phyloP scores from a whole-genome alignment of 2,888 invertebrate genomes.

The Willowsia nigromaculata region DNA sequence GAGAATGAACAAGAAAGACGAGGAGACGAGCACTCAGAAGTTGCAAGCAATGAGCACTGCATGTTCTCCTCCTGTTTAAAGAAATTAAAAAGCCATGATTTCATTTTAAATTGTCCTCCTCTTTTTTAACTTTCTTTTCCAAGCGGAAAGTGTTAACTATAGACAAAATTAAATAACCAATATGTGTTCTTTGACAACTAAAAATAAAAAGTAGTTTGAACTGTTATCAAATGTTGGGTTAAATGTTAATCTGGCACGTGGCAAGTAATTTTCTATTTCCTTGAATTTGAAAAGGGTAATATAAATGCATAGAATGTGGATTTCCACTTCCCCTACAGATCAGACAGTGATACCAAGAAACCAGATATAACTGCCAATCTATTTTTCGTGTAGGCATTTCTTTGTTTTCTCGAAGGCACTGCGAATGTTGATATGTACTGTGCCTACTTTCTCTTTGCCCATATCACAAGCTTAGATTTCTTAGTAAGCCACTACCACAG shows the following conservation, averaged over 20 bases:
- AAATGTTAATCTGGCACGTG: neutral
- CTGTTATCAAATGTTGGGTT: neutral
- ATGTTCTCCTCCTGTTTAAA: conserved; percentile 82
- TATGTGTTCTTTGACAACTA: neutral
- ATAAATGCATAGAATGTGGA: conserved; percentile 25
- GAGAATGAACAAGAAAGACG: conserved; percentile 83
- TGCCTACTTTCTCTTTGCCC: too few relatives aligned
- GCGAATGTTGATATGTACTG: neutral
- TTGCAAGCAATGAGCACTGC: conserved; percentile 84
- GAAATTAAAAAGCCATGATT: neutral
- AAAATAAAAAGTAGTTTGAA: neutral
- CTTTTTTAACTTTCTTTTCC: neutral
- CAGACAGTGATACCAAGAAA: neutral
- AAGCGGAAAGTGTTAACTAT: neutral
- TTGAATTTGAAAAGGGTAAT: neutral
- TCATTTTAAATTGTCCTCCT: conserved; percentile 28
- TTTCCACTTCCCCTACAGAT: neutral
- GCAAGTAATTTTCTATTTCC: neutral
- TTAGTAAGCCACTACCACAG: too few relatives aligned
- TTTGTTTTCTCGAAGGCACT: neutral
- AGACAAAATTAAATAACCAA: neutral
- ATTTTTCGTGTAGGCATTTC: neutral
- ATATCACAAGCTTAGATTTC: too few relatives aligned
- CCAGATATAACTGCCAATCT: neutral
- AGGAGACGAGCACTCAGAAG: conserved; percentile 84